A percentile compares a stretch with the other conserved stretches of the same genome.
Conservation (phyloP, 2,797 vertebrate species). For the Schizothorax lantsangensis region DNA sequence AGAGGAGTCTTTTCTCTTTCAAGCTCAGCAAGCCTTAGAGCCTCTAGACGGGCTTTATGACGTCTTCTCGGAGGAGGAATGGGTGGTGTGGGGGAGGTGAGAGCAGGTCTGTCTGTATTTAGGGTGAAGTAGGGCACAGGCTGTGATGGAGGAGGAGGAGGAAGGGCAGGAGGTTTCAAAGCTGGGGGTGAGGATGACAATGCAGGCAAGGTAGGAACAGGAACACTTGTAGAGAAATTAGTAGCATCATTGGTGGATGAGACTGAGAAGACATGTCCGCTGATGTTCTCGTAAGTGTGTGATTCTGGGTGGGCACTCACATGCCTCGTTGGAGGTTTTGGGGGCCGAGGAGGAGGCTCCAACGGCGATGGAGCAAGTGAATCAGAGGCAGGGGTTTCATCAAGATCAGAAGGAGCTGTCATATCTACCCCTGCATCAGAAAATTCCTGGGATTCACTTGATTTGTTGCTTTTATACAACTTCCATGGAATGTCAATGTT, state of each 20-base stretch:
- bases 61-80: conserved; percentile 67
- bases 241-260: conserved; percentile 69
- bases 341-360: conserved; percentile 77
- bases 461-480: conserved; percentile 72
- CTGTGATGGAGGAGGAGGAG: conserved; percentile 76
- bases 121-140: conserved; percentile 79
- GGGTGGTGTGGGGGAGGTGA: conserved; percentile 70
- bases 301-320: conserved; percentile 77
- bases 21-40: conserved; percentile 73
- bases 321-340: conserved; percentile 79
- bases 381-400: conserved; percentile 76
- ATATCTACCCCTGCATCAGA: conserved; percentile 84
- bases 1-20: conserved; percentile 76
- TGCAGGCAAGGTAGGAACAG: conserved; percentile 70
- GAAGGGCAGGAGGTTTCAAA: conserved; percentile 64
- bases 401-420: conserved; percentile 79
- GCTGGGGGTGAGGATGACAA: conserved; percentile 68
- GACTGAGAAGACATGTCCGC: conserved; percentile 64
- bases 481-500: conserved; percentile 79
- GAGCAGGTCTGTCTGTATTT: conserved; percentile 72
- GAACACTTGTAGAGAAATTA: conserved; percentile 65
- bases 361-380: conserved; percentile 76
- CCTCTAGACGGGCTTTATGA: conserved; percentile 76
- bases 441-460: conserved; percentile 79
- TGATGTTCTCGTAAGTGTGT: conserved; percentile 82